These are phyloP conservation scores for Ophonus ardosiacus DNA, from an alignment of 2,888 invertebrate genomes.

Conservation along the genomic window DNA sequence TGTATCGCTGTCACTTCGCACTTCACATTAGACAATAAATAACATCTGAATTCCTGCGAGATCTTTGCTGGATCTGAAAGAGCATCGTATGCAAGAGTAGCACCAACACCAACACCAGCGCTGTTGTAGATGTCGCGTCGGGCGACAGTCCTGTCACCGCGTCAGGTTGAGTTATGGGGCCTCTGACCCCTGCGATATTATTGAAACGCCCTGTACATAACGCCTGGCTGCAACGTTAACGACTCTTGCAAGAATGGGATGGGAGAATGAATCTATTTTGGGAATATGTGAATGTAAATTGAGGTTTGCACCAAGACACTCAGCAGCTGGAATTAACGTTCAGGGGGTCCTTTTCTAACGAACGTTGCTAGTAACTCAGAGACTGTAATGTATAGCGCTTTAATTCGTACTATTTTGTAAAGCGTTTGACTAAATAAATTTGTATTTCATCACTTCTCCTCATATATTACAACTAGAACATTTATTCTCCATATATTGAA, in stretches of 20 bases:
- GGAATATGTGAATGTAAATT: not conserved
- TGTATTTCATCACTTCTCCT: no score
- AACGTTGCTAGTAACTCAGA: no score
- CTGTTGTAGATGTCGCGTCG: slow-evolving; percentile 4
- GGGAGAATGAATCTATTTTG: slow-evolving; percentile 46
- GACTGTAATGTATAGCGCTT: no score
- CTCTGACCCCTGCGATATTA: slow-evolving; percentile 56
- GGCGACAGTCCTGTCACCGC: slow-evolving; percentile 50
- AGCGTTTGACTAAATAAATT: no score
- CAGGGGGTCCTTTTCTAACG: no score
- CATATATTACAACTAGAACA: no score
- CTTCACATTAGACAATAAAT: slow-evolving; percentile 35
- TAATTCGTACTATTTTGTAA: no score
- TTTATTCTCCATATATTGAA: no score
- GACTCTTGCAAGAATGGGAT: not conserved
- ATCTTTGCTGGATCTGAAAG: not conserved
- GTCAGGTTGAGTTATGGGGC: slow-evolving; percentile 57
- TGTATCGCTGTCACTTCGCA: not conserved
- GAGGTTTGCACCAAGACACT: not conserved
- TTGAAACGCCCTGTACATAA: slow-evolving; percentile 52
- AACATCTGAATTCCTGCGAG: slow-evolving; percentile 10
- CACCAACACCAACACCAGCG: not conserved
- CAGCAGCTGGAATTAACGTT: no score
- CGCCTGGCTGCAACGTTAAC: slow-evolving; percentile 8
- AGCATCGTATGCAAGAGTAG: slow-evolving; percentile 1